These are phyloP conservation scores for Erebia aethiops DNA, from an alignment of 2,888 invertebrate genomes.

Conservation along the genomic window DNA sequence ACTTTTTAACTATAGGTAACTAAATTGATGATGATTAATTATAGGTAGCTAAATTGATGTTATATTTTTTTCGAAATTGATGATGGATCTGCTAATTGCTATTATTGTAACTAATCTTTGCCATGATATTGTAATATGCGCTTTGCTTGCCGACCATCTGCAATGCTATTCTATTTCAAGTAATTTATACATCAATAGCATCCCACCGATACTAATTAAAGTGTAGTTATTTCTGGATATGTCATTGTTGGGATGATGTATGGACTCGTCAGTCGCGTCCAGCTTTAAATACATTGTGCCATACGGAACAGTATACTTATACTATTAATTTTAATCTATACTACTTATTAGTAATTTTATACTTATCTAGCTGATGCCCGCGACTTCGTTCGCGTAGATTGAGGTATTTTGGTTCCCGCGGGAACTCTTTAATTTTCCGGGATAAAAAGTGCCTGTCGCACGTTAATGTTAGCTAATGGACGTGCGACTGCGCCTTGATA, in stretches of 20 bases:
- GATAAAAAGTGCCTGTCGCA: too few relatives aligned
- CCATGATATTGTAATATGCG: neutral
- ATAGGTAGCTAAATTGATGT: too few relatives aligned
- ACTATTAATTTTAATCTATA: neutral
- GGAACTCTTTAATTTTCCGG: too few relatives aligned
- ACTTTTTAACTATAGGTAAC: too few relatives aligned
- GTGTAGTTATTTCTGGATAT: conserved; percentile 55
- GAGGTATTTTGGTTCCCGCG: too few relatives aligned
- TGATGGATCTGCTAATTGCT: neutral
- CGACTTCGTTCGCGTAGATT: too few relatives aligned
- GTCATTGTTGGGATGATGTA: conserved; percentile 63
- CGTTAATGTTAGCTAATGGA: too few relatives aligned
- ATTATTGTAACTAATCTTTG: neutral
- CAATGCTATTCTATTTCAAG: conserved; percentile 6
- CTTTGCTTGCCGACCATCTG: neutral
- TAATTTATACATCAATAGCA: conserved; percentile 29
- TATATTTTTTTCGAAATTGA: neutral
- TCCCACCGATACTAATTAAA: conserved; percentile 44
- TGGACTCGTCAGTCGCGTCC: conserved; percentile 39
- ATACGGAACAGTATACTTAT: neutral
- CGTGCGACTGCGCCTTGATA: too few relatives aligned
- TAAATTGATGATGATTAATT: too few relatives aligned
- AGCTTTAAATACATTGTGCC: conserved; percentile 33
- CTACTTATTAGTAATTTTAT: too few relatives aligned
- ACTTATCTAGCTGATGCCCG: too few relatives aligned